Evolutionary conservation across 2,888 invertebrate species (phyloP).

Genomic region (Blastobasis lacticolella): DNA sequence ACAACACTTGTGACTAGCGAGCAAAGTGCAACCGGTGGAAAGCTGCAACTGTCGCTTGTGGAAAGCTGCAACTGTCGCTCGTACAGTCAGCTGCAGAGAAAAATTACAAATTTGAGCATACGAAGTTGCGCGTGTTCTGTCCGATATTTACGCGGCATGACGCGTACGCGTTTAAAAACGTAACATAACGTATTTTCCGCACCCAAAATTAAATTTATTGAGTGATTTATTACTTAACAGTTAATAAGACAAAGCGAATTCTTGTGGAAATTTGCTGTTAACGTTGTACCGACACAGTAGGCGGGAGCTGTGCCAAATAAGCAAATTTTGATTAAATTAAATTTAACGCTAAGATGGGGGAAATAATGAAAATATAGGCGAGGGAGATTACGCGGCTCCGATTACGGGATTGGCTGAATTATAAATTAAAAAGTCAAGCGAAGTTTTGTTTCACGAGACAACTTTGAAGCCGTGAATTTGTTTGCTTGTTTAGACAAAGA

Average conservation of each 20-base stretch:
- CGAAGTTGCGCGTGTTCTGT: too few species aligned
- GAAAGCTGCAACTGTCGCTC: too few species aligned
- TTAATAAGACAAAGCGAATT: slow-evolving; percentile 18
- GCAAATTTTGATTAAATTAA: slow-evolving; percentile 67
- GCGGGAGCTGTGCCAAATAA: slow-evolving; percentile 28
- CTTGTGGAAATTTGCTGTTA: slow-evolving; percentile 45
- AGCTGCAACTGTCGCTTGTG: too few species aligned
- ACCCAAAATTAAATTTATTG: slow-evolving; percentile 2
- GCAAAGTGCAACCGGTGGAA: too few species aligned
- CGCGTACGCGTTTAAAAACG: too few species aligned
- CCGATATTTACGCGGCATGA: too few species aligned
- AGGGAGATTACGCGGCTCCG: slow-evolving; percentile 32
- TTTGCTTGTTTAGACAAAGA: too few species aligned
- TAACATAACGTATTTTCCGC: slow-evolving; percentile 5
- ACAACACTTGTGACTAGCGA: too few species aligned
- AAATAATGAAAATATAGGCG: slow-evolving; percentile 65
- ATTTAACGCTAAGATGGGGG: slow-evolving; percentile 57
- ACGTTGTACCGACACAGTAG: slow-evolving; percentile 24
- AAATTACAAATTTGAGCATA: too few species aligned
- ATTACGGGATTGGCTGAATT: slow-evolving; percentile 31
- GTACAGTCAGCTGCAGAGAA: slow-evolving; percentile 13
- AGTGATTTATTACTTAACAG: background rate
- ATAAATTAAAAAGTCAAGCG: background rate
- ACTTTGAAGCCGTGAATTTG: too few species aligned
- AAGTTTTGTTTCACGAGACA: too few species aligned